phyloP scores from a whole-genome alignment of 2,113 vertebrate genomes.

The Ascaphus truei region DNA sequence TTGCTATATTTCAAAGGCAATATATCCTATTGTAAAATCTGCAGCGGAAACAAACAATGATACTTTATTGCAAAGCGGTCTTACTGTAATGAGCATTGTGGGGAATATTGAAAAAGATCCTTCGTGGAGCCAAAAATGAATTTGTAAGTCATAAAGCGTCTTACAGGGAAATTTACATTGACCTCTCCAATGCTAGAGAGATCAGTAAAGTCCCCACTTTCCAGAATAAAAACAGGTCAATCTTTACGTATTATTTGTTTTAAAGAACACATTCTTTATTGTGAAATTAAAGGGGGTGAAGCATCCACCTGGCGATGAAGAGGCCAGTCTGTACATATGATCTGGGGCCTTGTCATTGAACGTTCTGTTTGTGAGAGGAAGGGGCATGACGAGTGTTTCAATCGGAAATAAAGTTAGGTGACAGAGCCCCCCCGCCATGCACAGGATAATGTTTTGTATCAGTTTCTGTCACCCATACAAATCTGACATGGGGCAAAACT shows the following conservation, averaged over 20 bases:
- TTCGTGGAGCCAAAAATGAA: conserved; percentile 29
- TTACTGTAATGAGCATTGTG: conserved; percentile 36
- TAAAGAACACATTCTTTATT: too few species aligned
- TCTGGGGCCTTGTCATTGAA: too few species aligned
- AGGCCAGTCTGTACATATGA: too few species aligned
- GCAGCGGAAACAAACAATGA: conserved; percentile 36
- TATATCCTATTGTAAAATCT: conserved; percentile 22
- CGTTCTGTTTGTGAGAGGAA: too few species aligned
- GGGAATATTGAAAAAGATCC: conserved; percentile 35
- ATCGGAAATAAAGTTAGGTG: too few species aligned
- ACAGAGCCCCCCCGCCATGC: too few species aligned
- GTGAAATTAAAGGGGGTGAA: too few species aligned
- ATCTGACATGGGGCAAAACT: too few species aligned
- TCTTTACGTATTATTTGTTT: neutral
- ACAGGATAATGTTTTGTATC: too few species aligned
- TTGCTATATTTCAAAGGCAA: conserved; percentile 32
- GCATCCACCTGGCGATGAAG: too few species aligned
- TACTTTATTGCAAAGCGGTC: conserved; percentile 35
- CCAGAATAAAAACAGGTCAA: neutral
- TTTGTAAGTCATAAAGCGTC: conserved; percentile 35
- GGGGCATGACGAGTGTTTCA: too few species aligned
- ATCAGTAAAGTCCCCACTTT: neutral
- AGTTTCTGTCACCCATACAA: too few species aligned
- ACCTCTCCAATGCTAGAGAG: conserved; percentile 5
- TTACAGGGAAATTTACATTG: conserved; percentile 28